Base-by-base conservation (phyloP, 2,888 invertebrate genomes). In the Aporophyla lueneburgensis region DNA sequence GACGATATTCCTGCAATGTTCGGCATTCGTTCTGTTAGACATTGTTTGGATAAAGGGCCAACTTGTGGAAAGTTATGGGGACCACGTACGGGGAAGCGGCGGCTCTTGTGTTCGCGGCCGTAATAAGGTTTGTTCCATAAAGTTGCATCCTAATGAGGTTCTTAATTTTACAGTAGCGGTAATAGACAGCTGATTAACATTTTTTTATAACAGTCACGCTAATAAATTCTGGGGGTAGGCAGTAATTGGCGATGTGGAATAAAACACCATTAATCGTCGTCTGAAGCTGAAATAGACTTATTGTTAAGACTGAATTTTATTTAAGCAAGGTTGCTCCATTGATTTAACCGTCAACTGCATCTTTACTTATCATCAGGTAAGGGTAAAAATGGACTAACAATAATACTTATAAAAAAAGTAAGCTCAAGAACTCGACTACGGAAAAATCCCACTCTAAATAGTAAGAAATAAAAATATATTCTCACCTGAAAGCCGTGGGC, bases 1-100 rank as follows among this genome's bases (percentile, higher is more conserved):
- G 93, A 94, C 86, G 91, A 91, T 91, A 93, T 93, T 90, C 87
- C 85, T 83, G 90, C 89, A 85, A 94, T 93, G 91, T 88, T 72
- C 84, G 83, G 89, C 83, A 91, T 93, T 89, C 89, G 87, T 87
- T 88, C 85, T 76, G 84, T 82, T 86, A 81, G 72, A 90, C 91
- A 90, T 91, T 92, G 90, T 90, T 83, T 77, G 71, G 83, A 70
- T 87, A 80, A 86, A 80, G 83, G 83, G 73, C 83, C 63, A 72
- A 69, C 65, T 81, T 68, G 81, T 63, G 78, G 81, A 58, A 78
- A 88, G 86, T 87, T 87, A 88, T 86, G 78, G 86, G 65, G 77
- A 77, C 80, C 83, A 84, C 78, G 79, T 77, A 83, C 73, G 68
- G 86, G 83, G 88, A 84, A 76, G 84, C 65, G 72, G 83, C 78